phyloP scores from a whole-genome alignment of 2,113 vertebrate species.

The Macquaria australasica region DNA sequence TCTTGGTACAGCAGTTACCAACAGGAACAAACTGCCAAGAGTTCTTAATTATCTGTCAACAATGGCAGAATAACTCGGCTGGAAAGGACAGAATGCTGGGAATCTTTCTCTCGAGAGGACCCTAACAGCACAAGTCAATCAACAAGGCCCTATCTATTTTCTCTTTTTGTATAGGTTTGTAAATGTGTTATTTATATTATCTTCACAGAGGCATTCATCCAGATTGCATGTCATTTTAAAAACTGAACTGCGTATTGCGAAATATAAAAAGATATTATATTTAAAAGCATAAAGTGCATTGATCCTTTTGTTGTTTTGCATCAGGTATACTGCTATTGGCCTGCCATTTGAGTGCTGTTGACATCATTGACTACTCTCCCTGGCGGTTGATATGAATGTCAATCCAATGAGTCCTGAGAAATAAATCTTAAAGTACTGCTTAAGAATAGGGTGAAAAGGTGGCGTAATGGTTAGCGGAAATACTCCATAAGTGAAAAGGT shows the following conservation, averaged over 20 bases:
- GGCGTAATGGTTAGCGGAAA: background rate
- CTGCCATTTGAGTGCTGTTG: conserved; percentile 27
- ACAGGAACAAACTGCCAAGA: conserved; percentile 27
- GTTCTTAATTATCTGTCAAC: conserved; percentile 51
- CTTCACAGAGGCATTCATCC: background rate
- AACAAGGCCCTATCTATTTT: background rate
- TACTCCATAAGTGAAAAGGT: background rate
- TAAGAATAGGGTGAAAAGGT: background rate
- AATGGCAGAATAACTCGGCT: conserved; percentile 15
- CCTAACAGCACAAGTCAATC: conserved; percentile 16
- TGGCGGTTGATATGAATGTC: conserved; percentile 35
- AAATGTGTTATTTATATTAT: background rate
- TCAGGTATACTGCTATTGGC: background rate
- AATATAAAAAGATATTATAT: conserved; percentile 4
- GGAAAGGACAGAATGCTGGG: conserved; percentile 12
- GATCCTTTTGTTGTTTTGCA: conserved; percentile 4
- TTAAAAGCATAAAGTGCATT: background rate
- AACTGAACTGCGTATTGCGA: background rate
- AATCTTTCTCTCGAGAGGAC: conserved; percentile 2
- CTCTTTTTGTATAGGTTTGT: background rate
- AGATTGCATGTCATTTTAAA: background rate
- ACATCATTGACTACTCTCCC: conserved; percentile 34
- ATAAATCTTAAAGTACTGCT: conserved; percentile 11
- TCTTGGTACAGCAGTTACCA: conserved; percentile 35
- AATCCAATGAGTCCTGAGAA: conserved; percentile 41